Base-by-base conservation (phyloP, 2,797 vertebrate genomes). In the Channallabes apus region DNA sequence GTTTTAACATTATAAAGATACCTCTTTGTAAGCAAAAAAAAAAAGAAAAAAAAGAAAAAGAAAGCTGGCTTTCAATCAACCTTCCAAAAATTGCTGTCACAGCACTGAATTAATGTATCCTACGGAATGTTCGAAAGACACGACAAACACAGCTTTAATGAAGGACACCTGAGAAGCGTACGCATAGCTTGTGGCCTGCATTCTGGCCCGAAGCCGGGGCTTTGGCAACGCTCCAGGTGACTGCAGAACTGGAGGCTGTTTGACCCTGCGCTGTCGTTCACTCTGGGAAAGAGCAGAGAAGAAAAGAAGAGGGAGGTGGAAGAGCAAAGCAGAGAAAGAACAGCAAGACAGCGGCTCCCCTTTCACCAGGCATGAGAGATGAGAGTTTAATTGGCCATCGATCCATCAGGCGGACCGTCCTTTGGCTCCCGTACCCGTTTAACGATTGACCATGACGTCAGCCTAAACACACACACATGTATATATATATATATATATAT, bases 351-450 rank as follows among this genome's bases (percentile, higher is more conserved):
- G 91, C 88, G 90, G 89, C 89, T 80, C 18, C 84, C 89, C 91
- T 91, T 92, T 93, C 88, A 93, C 86, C 51, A 12, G 73, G 88
- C 88, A 83, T 93, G 93, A 95, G 85, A 87, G 92, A 95, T 86
- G 94, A 94, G 90, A 86, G 90, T 94, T 94, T 94, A 94, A 95
- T 94, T 88, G 93, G 89, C 87, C 88, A 72, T 91, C 88, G 88
- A 90, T 92, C 88, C 91, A 94, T 91, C 91, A 92, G 92, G 92
- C 91, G 68, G 86, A 90, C 91, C 77, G 64, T 88, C 86, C 86
- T 82, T 82, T 88, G 86, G 85, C 87, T 84, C 65, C 67, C 77
- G 56, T 82, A 84, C 46, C 71, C 81, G 59, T 82, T 88, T 82
- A 83, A 87, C 76, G 87, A 90, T 86, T 83, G 84, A 64, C 84